Percentiles rank a stretch among this genome's conserved stretches.
Conservation (phyloP, 2,888 invertebrate genomes). For the Isoperla grammatica region DNA sequence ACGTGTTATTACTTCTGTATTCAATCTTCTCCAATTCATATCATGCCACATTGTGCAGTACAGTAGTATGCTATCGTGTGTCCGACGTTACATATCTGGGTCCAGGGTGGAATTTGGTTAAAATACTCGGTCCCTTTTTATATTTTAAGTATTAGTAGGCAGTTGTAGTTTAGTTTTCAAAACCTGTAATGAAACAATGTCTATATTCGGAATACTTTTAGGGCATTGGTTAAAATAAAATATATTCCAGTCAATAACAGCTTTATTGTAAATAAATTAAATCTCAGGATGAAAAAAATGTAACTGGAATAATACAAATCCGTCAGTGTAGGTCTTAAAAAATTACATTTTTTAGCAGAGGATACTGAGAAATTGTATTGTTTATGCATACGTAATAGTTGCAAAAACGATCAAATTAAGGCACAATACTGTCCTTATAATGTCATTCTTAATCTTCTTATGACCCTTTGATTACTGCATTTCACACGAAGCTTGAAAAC, state of each 20-base stretch:
- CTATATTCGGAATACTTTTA: too few species aligned
- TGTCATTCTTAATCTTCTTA: background rate
- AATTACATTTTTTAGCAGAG: background rate
- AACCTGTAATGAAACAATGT: too few species aligned
- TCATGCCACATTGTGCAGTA: too few species aligned
- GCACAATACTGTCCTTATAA: conserved; percentile 1
- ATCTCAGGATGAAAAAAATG: background rate
- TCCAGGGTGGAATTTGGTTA: too few species aligned
- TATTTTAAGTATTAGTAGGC: too few species aligned
- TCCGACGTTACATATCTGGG: too few species aligned
- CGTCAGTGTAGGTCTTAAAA: conserved; percentile 9
- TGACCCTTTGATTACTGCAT: background rate
- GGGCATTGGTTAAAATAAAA: background rate
- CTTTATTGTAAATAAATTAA: conserved; percentile 5
- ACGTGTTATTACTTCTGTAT: too few species aligned
- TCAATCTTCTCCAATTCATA: too few species aligned
- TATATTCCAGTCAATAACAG: conserved; percentile 1
- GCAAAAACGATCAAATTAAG: conserved; percentile 2
- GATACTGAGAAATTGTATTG: background rate
- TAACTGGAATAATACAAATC: background rate
- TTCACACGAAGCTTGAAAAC: background rate
- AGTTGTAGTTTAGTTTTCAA: too few species aligned
- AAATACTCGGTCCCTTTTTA: too few species aligned
- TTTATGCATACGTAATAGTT: background rate
- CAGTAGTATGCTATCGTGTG: too few species aligned